A percentile compares a stretch with the other conserved stretches of the same genome.
Conservation (phyloP, 2,797 vertebrate genomes). For the Labeo calbasu region DNA sequence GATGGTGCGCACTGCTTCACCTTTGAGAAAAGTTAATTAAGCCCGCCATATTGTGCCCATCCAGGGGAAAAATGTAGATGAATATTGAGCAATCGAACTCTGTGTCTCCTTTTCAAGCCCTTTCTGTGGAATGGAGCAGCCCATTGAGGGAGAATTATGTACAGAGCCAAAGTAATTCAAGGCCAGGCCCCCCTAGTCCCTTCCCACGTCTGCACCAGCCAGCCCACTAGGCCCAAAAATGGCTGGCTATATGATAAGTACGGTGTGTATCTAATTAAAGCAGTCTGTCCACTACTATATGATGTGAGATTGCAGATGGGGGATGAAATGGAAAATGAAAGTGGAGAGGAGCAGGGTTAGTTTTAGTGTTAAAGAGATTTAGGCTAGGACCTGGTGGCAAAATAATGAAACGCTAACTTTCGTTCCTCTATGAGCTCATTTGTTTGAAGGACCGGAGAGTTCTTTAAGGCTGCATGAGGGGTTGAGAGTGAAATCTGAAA, state of each 20-base stretch:
- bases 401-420: slow-evolving; percentile 13
- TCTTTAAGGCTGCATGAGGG: slow-evolving; percentile 47
- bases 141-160: slow-evolving; percentile 93
- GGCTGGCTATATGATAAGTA: slow-evolving; percentile 38
- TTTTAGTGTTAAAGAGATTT: slow-evolving; percentile 1
- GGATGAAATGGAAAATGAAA: slow-evolving; percentile 67
- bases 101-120: slow-evolving; percentile 90
- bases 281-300: slow-evolving; percentile 83
- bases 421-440: slow-evolving; percentile 16
- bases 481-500: slow-evolving; percentile 53
- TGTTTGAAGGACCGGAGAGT: slow-evolving; percentile 44
- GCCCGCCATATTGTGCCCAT: slow-evolving; percentile 98
- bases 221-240: slow-evolving; percentile 29
- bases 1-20: slow-evolving; percentile 99
- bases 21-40: slow-evolving; percentile 99
- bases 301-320: slow-evolving; percentile 86
- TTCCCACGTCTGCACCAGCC: slow-evolving; percentile 88
- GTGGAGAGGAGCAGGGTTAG: not conserved
- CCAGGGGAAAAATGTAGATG: slow-evolving; percentile 97
- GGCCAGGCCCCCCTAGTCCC: slow-evolving; percentile 83
- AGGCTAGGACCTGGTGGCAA: not conserved
- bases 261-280: slow-evolving; percentile 89
- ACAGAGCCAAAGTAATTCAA: slow-evolving; percentile 94
- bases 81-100: slow-evolving; percentile 98
- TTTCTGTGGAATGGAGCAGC: slow-evolving; percentile 87